phyloP scores from a whole-genome alignment of 2,888 invertebrate genomes.

The Leptopilina syphax region DNA sequence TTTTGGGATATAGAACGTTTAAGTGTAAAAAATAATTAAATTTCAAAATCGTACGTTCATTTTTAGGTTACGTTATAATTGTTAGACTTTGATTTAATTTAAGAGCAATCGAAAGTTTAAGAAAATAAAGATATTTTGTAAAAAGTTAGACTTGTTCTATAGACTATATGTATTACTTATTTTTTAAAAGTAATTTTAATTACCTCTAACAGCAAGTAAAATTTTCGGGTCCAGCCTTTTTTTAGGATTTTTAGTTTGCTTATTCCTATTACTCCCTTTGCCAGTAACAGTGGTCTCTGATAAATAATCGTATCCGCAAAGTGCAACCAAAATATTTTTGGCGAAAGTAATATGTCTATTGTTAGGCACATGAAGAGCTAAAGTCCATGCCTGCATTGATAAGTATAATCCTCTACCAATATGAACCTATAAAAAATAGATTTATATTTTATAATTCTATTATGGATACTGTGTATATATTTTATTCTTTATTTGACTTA shows the following conservation, averaged over 20 bases:
- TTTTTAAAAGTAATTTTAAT: not conserved
- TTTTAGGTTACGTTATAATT: no score
- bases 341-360: conserved; percentile 10
- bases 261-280: not conserved
- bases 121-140: not conserved
- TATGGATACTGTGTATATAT: not conserved
- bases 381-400: conserved; percentile 3
- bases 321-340: conserved; percentile 15
- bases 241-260: not conserved
- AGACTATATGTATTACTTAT: not conserved
- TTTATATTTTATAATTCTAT: not conserved
- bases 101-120: not conserved
- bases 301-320: not conserved
- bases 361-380: conserved; percentile 2
- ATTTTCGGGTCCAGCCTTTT: conserved; percentile 5
- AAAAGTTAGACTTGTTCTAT: not conserved
- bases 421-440: not conserved
- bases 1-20: no score
- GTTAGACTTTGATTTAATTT: not conserved
- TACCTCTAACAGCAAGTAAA: not conserved
- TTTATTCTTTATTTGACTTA: not conserved
- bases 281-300: not conserved
- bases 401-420: conserved; percentile 2
- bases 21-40: no score
- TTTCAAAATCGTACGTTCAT: no score